These are phyloP conservation scores for Digitonthophagus gazella DNA, from an alignment of 2,888 invertebrate species.

Conservation along the genomic window DNA sequence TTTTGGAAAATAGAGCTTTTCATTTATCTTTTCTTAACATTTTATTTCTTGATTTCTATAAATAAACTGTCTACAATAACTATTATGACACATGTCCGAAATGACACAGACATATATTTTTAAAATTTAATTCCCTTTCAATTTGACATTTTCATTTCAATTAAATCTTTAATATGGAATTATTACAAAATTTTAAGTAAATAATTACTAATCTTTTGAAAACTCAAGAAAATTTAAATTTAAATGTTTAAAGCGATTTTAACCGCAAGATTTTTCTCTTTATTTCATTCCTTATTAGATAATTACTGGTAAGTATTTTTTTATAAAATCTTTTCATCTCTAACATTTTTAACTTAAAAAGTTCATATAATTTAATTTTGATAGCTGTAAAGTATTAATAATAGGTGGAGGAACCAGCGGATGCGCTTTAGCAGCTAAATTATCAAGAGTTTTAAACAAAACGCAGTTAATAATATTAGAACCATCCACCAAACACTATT, in stretches of 20 bases:
- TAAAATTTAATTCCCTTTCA: too few species aligned
- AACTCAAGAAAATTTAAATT: not conserved
- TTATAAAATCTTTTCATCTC: too few species aligned
- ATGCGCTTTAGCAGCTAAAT: constrained; percentile 84
- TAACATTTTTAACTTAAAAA: too few species aligned
- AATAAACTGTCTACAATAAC: too few species aligned
- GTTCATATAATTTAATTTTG: not conserved
- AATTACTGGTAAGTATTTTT: not conserved
- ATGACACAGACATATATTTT: too few species aligned
- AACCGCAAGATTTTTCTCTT: not conserved
- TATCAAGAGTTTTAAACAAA: constrained; percentile 68
- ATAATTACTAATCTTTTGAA: not conserved
- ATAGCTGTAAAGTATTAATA: constrained; percentile 79
- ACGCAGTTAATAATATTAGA: constrained; percentile 84
- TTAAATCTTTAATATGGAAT: constrained; percentile 4
- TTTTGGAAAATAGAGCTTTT: too few species aligned
- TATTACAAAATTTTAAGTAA: not conserved
- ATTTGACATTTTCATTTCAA: not conserved
- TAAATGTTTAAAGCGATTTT: not conserved
- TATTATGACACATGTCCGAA: too few species aligned
- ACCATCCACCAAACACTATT: constrained; percentile 82
- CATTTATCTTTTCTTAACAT: too few species aligned
- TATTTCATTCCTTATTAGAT: not conserved
- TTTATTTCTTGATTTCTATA: too few species aligned
- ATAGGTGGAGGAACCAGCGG: constrained; percentile 96